These are phyloP conservation scores for Drosophila teissieri DNA, from an alignment of 1,140 invertebrate species.

Conservation along the genomic window DNA sequence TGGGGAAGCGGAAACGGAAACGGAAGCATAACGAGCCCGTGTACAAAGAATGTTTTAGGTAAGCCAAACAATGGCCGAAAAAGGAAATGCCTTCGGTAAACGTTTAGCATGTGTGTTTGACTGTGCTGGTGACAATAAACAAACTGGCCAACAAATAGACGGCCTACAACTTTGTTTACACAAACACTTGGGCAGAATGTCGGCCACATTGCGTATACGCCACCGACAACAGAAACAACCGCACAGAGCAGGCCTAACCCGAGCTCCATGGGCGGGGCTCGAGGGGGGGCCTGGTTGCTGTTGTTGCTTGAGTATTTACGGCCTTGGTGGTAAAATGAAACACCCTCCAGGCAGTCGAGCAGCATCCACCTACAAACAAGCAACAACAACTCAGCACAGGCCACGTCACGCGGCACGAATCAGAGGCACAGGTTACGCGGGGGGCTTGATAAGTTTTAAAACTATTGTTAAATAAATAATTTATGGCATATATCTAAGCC, in stretches of 20 bases:
- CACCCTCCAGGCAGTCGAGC: slow-evolving; percentile 35
- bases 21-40: slow-evolving; percentile 45
- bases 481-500: too few species aligned
- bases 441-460: slow-evolving; percentile 6
- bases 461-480: neutral
- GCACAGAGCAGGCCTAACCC: slow-evolving; percentile 51
- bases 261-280: slow-evolving; percentile 23
- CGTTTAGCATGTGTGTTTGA: slow-evolving; percentile 23
- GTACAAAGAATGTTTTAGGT: slow-evolving; percentile 53
- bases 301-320: slow-evolving; percentile 66
- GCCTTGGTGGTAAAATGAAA: slow-evolving; percentile 65
- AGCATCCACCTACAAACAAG: slow-evolving; percentile 49
- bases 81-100: slow-evolving; percentile 72
- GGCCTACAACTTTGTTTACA: slow-evolving; percentile 76
- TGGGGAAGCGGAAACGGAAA: slow-evolving; percentile 57
- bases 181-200: slow-evolving; percentile 75
- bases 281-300: slow-evolving; percentile 10
- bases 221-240: slow-evolving; percentile 47
- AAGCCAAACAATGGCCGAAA: slow-evolving; percentile 42
- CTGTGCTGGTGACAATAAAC: slow-evolving; percentile 65
- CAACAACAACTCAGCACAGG: slow-evolving; percentile 30
- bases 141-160: slow-evolving; percentile 70
- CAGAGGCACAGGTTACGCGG: slow-evolving; percentile 3
- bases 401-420: slow-evolving; percentile 18
- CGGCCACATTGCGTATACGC: slow-evolving; percentile 75